Base-by-base conservation (phyloP, 2,113 vertebrate genomes). In the Megatriorchis doriae region DNA sequence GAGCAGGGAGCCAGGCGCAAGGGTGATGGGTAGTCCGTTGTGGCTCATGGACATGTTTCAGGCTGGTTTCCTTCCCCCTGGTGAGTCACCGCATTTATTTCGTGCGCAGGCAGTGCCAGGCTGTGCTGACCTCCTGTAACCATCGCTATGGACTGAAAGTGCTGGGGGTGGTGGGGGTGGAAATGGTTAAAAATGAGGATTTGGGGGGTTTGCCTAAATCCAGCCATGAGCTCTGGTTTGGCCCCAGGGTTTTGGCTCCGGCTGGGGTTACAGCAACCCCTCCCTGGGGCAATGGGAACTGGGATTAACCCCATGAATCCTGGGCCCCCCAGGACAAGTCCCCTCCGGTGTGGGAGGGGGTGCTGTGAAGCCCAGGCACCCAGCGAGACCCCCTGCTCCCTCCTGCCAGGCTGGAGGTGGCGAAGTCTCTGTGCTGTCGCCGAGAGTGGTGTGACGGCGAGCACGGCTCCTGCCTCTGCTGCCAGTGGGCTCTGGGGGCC, bases 381-480 rank as follows among this genome's bases (percentile, higher is more conserved):
- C 45, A 53, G 78, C 38, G 86, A 95, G 86, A 90, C 68, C 80
- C 42, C 42, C 23, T n/a, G 16, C 65, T 97, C 89, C 91, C 89
- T 82, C 82, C 93, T 90, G 95, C 97, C 93, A 65, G 48, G 63
- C 56, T 32, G 81, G 53, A 62, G 32, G 25, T 4, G 34, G 8
- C 8, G 38, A 65, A 61, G 27, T 6, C 70, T 58, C 38, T 1
- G 22, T 4, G 14, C 53, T 1, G 1, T 58, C 11, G 0, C 29
- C 2, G 0, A 1, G 25, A 26, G 63, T 0, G 2, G 11, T 12
- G 80, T 15, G 58, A 32, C 2, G 8, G 53, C 0, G 2, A 53
- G 29, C 55, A 20, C 3, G 2, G 63, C 36, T 74, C 36, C 45
- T 21, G 40, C 38, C 63, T 19, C 29, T 0, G 4, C 61, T 43